Evolutionary conservation across 1,140 invertebrate species (phyloP), one percentile per base, ranked within the genome.

Genomic region (Pantala flavescens): DNA sequence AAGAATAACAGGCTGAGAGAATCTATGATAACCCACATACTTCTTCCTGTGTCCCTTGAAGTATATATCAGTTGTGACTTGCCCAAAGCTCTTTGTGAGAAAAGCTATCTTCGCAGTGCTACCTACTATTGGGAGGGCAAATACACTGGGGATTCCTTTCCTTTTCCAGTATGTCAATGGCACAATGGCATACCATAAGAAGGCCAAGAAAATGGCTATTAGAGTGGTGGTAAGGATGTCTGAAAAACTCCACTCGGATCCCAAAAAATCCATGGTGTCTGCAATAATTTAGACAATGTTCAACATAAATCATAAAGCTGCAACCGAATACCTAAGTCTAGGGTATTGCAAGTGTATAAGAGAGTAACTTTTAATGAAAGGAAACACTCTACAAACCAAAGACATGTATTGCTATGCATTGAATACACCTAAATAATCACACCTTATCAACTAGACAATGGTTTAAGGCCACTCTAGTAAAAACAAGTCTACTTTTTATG

Each of bases 11-110:
- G 75, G 76, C 16, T 36, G 36, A 12, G 28, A 12, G 28, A 75
- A 77, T 19, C 42, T 71, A 16, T 43, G 74, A 21, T 72, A 16
- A 0, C 76, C 76, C 0, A 70, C 75, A 36, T 71, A 76, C 73
- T 28, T 72, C 24, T 72, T 28, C n/a, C 71, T 24, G 0, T 63
- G 1, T 3, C 3, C 49, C 12, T 21, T 63, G 1, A 7, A 3
- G n/a, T 63, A 63, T 3, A 63, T 63, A 63, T 63, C 49, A 3
- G 5, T 12, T 3, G 2, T 7, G 49, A 63, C 49, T 7, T 63
- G 3, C 2, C 5, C 5, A 1, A 63, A 14, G 12, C 3, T 12
- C 12, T 63, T 63, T 1, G 16, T 16, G 19, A n/a, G 23, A 28
- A 63, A 14, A 3, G 12, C 3, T 16, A 12, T 12, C 16, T 3